A percentile compares a stretch with the other conserved stretches of the same genome.
phyloP scores from a whole-genome alignment of 1,140 invertebrate genomes.

The Rhynchophorus ferrugineus region DNA sequence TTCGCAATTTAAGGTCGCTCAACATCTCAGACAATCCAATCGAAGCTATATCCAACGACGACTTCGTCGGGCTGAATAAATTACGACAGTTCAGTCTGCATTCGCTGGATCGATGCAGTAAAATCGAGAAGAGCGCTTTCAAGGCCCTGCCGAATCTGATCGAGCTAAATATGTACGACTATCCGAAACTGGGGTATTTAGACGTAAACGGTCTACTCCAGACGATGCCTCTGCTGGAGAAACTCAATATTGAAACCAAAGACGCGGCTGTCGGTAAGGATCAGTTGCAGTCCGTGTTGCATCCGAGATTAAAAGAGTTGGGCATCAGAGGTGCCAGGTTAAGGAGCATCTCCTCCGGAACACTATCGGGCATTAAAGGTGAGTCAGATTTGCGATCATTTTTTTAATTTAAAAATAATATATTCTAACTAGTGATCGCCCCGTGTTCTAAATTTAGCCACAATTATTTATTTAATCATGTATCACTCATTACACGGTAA shows the following conservation, averaged over 20 bases:
- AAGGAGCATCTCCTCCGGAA: slow-evolving; percentile 70
- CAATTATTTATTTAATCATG: no score
- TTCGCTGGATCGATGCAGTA: slow-evolving; percentile 58
- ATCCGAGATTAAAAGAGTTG: slow-evolving; percentile 67
- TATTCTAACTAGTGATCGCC: no score
- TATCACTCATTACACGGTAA: no score
- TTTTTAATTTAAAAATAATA: slow-evolving; percentile 34
- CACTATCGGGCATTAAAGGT: slow-evolving; percentile 68
- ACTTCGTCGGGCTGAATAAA: slow-evolving; percentile 58
- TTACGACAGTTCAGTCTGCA: slow-evolving; percentile 54
- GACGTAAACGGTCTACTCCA: slow-evolving; percentile 74
- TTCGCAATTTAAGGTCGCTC: slow-evolving; percentile 59
- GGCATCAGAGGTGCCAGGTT: slow-evolving; percentile 67
- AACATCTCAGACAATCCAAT: slow-evolving; percentile 77
- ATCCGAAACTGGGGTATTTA: slow-evolving; percentile 71
- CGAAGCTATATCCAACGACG: slow-evolving; percentile 58
- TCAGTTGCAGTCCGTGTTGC: slow-evolving; percentile 68
- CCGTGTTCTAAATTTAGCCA: no score
- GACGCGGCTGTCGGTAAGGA: slow-evolving; percentile 73
- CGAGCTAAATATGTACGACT: slow-evolving; percentile 61
- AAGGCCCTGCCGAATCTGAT: slow-evolving; percentile 60
- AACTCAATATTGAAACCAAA: slow-evolving; percentile 78
- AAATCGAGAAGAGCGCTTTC: slow-evolving; percentile 79
- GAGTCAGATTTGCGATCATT: no score
- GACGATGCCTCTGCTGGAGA: slow-evolving; percentile 58